Evolutionary conservation across 64 coral and sea anemone genomes (phyloP).

Genomic region (Stichodactyla helianthus): DNA sequence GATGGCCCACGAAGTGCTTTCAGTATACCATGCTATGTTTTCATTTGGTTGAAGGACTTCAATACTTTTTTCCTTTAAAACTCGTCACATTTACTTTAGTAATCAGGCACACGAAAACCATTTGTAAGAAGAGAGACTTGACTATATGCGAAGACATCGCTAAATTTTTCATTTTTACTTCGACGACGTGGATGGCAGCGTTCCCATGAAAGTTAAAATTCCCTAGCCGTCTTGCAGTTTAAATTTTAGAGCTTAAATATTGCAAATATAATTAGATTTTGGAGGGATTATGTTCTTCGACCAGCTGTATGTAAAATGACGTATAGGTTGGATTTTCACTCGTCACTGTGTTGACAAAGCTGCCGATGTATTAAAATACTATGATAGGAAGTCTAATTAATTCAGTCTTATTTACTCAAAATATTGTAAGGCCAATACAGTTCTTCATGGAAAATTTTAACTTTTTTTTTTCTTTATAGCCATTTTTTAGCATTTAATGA

Average conservation of each 20-base stretch:
- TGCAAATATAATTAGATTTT: not conserved
- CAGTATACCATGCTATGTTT: slow-evolving; percentile 31
- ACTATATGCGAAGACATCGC: not conserved
- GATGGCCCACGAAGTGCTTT: slow-evolving; percentile 38
- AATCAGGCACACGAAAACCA: not conserved
- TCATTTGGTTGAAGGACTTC: slow-evolving; percentile 28
- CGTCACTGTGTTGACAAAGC: not conserved
- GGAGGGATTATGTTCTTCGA: not conserved
- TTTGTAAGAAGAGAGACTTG: not conserved
- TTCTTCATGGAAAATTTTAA: not conserved
- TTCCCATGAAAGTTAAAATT: no score
- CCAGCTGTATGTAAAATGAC: no score
- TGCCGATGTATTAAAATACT: not conserved
- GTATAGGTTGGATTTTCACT: no score
- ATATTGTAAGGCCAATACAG: not conserved
- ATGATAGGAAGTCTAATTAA: no score
- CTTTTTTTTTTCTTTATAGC: no score
- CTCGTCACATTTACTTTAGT: not conserved
- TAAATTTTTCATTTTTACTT: not conserved
- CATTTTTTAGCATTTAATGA: no score
- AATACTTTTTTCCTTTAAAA: slow-evolving; percentile 17
- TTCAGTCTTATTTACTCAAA: not conserved
- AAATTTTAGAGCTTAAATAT: not conserved
- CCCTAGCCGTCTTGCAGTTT: no score
- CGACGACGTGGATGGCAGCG: not conserved